Evolutionary conservation across 2,888 invertebrate species (phyloP).

Genomic region (Arrhopalites spinosus): DNA sequence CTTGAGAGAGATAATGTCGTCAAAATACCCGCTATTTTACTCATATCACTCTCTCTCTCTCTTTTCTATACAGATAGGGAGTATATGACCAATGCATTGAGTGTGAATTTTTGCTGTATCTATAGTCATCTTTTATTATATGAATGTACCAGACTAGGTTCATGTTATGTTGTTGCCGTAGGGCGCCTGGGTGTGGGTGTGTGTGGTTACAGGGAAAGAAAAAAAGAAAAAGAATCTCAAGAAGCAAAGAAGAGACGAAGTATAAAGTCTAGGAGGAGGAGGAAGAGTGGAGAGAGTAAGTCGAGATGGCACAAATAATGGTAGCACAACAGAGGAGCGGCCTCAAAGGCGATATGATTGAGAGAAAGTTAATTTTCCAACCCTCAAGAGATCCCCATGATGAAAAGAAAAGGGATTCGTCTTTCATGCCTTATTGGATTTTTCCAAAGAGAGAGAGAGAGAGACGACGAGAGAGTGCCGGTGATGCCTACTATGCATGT

Average conservation of each 20-base stretch:
- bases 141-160: neutral
- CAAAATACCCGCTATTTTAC: no score
- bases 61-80: no score
- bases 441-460: conserved; percentile 41
- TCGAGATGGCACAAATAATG: conserved; percentile 36
- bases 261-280: neutral
- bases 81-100: no score
- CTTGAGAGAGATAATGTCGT: no score
- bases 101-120: no score
- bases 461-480: neutral
- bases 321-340: conserved; percentile 27
- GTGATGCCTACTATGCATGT: neutral
- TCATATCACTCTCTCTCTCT: no score
- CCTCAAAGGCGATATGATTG: conserved; percentile 50
- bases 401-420: conserved; percentile 49
- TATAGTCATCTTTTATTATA: no score
- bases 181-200: no score
- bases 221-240: conserved; percentile 5
- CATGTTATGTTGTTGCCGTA: neutral
- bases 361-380: conserved; percentile 55
- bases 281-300: neutral
- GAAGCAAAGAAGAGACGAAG: neutral
- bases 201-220: neutral
- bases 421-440: conserved; percentile 51
- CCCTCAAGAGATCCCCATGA: conserved; percentile 50